Evolutionary conservation across 37 sponge, comb jelly and placozoan species (phyloP).

Genomic region (Halichondria panicea): DNA sequence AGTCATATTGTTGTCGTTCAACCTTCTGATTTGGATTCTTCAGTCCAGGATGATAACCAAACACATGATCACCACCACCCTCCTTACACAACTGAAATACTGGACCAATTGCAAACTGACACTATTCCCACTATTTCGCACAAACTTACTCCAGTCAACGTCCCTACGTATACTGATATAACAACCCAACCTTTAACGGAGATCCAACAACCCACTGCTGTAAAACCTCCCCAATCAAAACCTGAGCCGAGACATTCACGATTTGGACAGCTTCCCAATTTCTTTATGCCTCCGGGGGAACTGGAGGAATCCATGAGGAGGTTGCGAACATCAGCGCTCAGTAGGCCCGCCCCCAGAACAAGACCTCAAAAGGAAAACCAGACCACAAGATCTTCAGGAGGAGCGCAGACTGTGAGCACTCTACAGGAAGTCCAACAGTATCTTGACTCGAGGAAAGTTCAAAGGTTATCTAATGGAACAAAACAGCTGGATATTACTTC

Average conservation of each 20-base stretch:
- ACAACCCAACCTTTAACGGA: too few species aligned
- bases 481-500: background rate
- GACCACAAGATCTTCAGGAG: background rate
- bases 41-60: too few species aligned
- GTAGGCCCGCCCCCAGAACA: conserved; percentile 46
- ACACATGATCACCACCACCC: too few species aligned
- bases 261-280: conserved; percentile 52
- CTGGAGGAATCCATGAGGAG: conserved; percentile 67
- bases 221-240: background rate
- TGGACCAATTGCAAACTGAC: background rate
- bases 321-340: conserved; percentile 43
- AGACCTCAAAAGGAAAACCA: background rate
- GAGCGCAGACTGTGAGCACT: background rate
- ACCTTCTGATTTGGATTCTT: too few species aligned
- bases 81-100: background rate
- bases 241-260: background rate
- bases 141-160: background rate
- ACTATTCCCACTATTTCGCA: background rate
- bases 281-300: conserved; percentile 68
- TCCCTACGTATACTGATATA: too few species aligned
- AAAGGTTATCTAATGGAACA: too few species aligned
- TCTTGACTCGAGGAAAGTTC: conserved; percentile 4
- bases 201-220: too few species aligned
- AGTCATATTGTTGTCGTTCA: too few species aligned
- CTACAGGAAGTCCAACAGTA: conserved; percentile 18